Evolutionary conservation across 2,797 vertebrate species (phyloP).

Genomic region (Tolypeutes matacus): DNA sequence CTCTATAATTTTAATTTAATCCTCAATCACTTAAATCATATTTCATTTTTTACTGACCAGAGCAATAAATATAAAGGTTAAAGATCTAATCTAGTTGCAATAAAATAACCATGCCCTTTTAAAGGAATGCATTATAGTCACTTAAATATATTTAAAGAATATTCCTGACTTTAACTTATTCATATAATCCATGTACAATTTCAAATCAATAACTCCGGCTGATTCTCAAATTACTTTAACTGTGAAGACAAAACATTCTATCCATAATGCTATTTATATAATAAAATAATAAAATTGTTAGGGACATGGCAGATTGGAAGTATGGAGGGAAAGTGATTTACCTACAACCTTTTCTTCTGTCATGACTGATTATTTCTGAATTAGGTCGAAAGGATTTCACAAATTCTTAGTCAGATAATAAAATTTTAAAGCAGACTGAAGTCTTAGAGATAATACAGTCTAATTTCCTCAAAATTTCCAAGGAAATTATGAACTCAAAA

Average conservation of each 20-base stretch:
- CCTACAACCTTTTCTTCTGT: neutral
- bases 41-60: constrained; percentile 66
- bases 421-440: constrained; percentile 52
- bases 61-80: constrained; percentile 58
- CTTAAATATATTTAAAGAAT: constrained; percentile 36
- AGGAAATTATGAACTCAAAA: constrained; percentile 16
- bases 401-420: constrained; percentile 39
- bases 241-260: constrained; percentile 15
- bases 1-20: constrained; percentile 69
- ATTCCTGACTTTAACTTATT: neutral
- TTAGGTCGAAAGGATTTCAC: constrained; percentile 21
- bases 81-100: constrained; percentile 44
- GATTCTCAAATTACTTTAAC: neutral
- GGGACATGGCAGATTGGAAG: neutral
- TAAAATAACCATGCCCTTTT: constrained; percentile 65
- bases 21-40: constrained; percentile 71
- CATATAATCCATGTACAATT: neutral
- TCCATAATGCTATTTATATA: neutral
- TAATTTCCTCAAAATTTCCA: constrained; percentile 54
- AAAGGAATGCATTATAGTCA: constrained; percentile 45
- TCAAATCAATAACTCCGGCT: neutral
- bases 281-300: constrained; percentile 30
- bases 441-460: neutral
- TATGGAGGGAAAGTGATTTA: neutral
- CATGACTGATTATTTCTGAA: constrained; percentile 31